Evolutionary conservation across 1,140 invertebrate species (phyloP).

Genomic region (Harpegnathos saltator): DNA sequence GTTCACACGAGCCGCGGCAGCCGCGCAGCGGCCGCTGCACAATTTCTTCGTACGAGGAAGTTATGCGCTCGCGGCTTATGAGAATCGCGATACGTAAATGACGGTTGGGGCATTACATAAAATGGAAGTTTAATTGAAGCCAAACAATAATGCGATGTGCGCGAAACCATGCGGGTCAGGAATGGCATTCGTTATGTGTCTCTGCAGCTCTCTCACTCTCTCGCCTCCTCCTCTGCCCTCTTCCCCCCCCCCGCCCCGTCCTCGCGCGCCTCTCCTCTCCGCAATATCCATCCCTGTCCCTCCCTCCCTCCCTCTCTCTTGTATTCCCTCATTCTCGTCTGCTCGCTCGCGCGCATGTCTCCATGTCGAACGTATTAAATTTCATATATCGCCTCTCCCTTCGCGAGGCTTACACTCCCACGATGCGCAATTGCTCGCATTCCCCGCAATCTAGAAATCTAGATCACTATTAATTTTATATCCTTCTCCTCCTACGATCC

Average conservation of each 20-base stretch:
- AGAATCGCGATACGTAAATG: conserved; percentile 79
- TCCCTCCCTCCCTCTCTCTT: conserved; percentile 57
- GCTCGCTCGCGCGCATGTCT: conserved; percentile 51
- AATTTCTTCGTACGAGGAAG: conserved; percentile 75
- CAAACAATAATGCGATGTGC: conserved; percentile 84
- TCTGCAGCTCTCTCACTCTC: conserved; percentile 61
- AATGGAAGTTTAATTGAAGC: conserved; percentile 85
- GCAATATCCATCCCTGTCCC: conserved; percentile 61
- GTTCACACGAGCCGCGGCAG: conserved; percentile 30
- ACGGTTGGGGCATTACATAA: conserved; percentile 80
- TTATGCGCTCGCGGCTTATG: conserved; percentile 72
- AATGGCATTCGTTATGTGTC: conserved; percentile 80
- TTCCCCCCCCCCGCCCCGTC: conserved; percentile 60
- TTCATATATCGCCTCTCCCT: conserved; percentile 81
- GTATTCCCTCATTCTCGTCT: conserved; percentile 55
- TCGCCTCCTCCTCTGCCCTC: conserved; percentile 60
- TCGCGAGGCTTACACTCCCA: conserved; percentile 77
- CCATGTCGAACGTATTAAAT: conserved; percentile 82
- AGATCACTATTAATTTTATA: conserved; percentile 86
- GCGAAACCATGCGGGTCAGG: conserved; percentile 80
- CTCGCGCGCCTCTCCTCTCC: conserved; percentile 27
- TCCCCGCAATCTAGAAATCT: conserved; percentile 85
- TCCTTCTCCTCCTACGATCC: conserved; percentile 53
- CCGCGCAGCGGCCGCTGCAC: conserved; percentile 22
- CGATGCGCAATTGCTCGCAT: conserved; percentile 84